Percentiles rank a stretch among this genome's conserved stretches.
Evolutionary conservation across 53 echinoderm and acorn worm genomes (phyloP).

Genomic region (Henricia sp.): DNA sequence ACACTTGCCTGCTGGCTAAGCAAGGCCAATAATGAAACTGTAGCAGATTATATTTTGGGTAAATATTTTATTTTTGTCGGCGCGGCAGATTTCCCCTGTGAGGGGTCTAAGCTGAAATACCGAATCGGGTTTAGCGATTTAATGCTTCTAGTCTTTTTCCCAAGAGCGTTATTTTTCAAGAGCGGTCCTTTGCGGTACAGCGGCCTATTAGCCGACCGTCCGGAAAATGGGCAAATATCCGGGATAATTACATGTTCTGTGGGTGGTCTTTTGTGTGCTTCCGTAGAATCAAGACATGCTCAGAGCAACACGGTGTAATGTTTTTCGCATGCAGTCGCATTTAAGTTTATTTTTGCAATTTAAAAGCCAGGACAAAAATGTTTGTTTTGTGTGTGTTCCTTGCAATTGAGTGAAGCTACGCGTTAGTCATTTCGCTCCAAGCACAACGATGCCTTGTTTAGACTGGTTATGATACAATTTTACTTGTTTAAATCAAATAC

Average conservation of each 20-base stretch:
- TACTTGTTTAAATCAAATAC: too few species aligned
- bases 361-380: too few species aligned
- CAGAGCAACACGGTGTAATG: too few species aligned
- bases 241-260: neutral
- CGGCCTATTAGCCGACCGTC: neutral
- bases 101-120: constrained; percentile 12
- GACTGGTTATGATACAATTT: too few species aligned
- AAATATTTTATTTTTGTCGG: neutral
- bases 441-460: too few species aligned
- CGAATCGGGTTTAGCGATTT: neutral
- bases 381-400: too few species aligned
- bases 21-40: constrained; percentile 22
- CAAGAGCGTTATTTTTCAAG: too few species aligned
- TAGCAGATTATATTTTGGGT: neutral
- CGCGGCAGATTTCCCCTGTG: neutral
- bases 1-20: neutral
- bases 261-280: constrained; percentile 12
- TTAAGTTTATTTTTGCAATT: too few species aligned
- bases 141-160: neutral
- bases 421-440: too few species aligned
- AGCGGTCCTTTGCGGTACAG: too few species aligned
- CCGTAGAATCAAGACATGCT: neutral
- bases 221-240: neutral
- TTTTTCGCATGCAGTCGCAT: too few species aligned
- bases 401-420: too few species aligned